Evolutionary conservation across 2,888 invertebrate species (phyloP), one percentile per base, ranked within the genome.

Genomic region (Pocota personata): DNA sequence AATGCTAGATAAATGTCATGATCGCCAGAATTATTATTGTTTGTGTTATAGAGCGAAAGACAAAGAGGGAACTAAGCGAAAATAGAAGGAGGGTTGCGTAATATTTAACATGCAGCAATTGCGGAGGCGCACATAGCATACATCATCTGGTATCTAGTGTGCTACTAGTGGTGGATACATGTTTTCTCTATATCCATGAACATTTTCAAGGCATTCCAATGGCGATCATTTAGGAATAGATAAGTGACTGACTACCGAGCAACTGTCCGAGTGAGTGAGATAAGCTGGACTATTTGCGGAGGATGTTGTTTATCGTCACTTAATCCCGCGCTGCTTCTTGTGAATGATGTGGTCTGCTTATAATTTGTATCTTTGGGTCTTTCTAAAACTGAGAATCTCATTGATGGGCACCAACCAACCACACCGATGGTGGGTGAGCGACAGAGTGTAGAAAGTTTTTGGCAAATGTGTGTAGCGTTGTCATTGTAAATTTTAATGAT

Each of bases 291-390:
- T 50, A 76, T 57, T 71, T 76, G 62, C 57, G 69, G 57, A 57
- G 71, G 82, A 82, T 71, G 64, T 43, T 76, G 76, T 82, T 82
- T 71, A 77, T 82, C 77, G 71, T 71, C 82, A 52, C 67, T 75
- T 76, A 76, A 82, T 69, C 46, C 64, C 32, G 32, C 48, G 50
- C 30, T 67, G 69, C 10, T 50, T 58, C 46, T 55, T 67, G 55
- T 57, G 75, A 48, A 71, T 77, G 71, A 50, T 57, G 32, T 16
- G 37, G 21, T 10, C 24, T 57, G n/a, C 10, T 32, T 48, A 43
- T 50, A 35, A 43, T 62, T 52, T 40, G 21, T 60, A 8, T 37
- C 24, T 35, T 35, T 43, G 12, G 16, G 48, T 5, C 12, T 52
- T 40, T 46, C 32, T 35, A 30, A 46, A 48, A 30, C 12, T 40